phyloP scores from a whole-genome alignment of 2,888 invertebrate species.

The Conops quadrifasciatus region DNA sequence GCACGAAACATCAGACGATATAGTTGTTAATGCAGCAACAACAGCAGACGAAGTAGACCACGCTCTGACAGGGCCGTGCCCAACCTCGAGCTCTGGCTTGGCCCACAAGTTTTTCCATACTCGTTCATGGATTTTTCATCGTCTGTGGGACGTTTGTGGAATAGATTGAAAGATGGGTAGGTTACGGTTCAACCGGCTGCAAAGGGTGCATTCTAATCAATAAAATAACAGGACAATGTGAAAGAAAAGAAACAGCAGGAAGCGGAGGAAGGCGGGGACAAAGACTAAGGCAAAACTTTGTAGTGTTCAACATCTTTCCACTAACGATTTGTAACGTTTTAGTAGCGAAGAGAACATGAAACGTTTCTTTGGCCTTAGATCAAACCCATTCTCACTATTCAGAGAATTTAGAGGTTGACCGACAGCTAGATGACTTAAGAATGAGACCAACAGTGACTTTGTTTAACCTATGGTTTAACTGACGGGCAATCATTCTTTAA shows the following conservation, averaged over 20 bases:
- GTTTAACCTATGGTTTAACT: too few relatives aligned
- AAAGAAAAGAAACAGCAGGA: neutral
- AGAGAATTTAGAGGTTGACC: too few relatives aligned
- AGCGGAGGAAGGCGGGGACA: neutral
- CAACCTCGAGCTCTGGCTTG: neutral
- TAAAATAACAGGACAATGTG: slow-evolving; percentile 17
- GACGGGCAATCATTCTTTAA: too few relatives aligned
- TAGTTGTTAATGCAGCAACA: slow-evolving; percentile 9
- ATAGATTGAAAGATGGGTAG: neutral
- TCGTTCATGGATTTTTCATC: neutral
- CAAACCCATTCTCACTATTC: too few relatives aligned
- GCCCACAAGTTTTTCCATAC: too few relatives aligned
- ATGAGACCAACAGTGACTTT: too few relatives aligned
- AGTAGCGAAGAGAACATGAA: too few relatives aligned
- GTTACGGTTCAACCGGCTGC: neutral
- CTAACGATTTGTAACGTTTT: neutral
- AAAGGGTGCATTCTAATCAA: slow-evolving; percentile 37
- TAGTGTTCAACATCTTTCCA: neutral
- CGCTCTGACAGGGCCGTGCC: neutral
- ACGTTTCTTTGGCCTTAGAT: too few relatives aligned
- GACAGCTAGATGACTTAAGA: too few relatives aligned
- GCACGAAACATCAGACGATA: slow-evolving; percentile 21
- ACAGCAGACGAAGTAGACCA: neutral
- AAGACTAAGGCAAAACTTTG: neutral
- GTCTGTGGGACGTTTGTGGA: neutral